A percentile compares a stretch with the other conserved stretches of the same genome.
phyloP scores from a whole-genome alignment of 2,888 invertebrate species.

The Eristalis arbustorum region DNA sequence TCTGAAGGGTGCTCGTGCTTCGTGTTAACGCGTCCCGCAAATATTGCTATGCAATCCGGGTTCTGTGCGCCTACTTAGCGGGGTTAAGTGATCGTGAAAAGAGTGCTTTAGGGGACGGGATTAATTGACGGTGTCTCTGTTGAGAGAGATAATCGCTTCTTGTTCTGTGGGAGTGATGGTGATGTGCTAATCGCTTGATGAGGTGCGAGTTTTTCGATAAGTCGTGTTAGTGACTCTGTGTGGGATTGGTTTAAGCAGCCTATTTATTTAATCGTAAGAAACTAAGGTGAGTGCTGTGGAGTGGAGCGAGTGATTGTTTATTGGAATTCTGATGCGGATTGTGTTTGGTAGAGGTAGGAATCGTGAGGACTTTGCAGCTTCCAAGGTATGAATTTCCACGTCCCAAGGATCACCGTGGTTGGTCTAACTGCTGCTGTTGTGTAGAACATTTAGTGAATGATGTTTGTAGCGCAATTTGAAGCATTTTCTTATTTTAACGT shows the following conservation, averaged over 20 bases:
- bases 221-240: background rate
- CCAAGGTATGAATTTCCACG: too few relatives aligned
- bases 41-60: constrained; percentile 48
- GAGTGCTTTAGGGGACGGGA: constrained; percentile 53
- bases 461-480: too few relatives aligned
- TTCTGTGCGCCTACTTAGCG: constrained; percentile 56
- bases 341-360: too few relatives aligned
- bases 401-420: too few relatives aligned
- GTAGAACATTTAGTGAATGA: too few relatives aligned
- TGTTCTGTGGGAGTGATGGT: background rate
- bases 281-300: background rate
- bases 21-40: constrained; percentile 53
- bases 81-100: constrained; percentile 66
- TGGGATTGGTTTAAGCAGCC: background rate
- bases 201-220: background rate
- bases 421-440: too few relatives aligned
- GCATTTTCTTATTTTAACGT: too few relatives aligned
- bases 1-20: constrained; percentile 58
- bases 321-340: too few relatives aligned
- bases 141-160: constrained; percentile 22
- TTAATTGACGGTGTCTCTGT: constrained; percentile 30
- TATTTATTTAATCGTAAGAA: background rate
- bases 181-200: constrained; percentile 37
- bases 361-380: too few relatives aligned
- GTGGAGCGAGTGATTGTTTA: background rate